Evolutionary conservation across 2,888 invertebrate species (phyloP).

Genomic region (Sepiola atlantica): DNA sequence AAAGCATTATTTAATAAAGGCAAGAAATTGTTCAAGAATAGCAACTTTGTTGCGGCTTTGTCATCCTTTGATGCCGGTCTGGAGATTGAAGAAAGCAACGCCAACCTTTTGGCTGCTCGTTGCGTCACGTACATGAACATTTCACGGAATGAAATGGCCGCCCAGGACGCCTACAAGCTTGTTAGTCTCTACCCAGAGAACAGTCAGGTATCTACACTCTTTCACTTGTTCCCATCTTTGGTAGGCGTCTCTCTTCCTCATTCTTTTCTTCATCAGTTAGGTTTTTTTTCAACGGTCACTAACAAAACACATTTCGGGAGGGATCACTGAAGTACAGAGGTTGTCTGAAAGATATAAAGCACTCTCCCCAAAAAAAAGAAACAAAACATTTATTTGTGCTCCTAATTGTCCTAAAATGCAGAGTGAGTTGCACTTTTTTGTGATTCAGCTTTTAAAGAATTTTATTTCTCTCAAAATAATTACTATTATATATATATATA

Average conservation of each 20-base stretch:
- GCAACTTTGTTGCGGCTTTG: conserved; percentile 64
- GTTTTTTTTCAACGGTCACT: no score
- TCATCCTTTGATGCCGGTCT: conserved; percentile 69
- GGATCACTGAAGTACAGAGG: no score
- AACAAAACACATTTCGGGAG: background rate
- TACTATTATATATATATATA: no score
- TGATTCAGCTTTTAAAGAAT: background rate
- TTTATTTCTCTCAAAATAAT: no score
- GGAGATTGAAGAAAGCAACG: conserved; percentile 70
- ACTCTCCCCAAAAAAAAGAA: background rate
- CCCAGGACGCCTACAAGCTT: conserved; percentile 63
- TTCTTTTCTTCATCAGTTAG: no score
- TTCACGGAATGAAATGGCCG: conserved; percentile 63
- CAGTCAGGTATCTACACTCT: conserved; percentile 43
- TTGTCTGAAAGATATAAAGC: background rate
- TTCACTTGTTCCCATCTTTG: background rate
- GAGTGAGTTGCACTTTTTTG: no score
- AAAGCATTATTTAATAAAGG: conserved; percentile 64
- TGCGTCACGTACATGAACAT: conserved; percentile 66
- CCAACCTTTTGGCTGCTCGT: conserved; percentile 64
- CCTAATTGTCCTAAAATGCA: no score
- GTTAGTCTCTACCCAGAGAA: conserved; percentile 45
- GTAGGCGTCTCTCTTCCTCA: background rate
- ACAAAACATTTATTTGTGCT: no score
- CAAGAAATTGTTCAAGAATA: conserved; percentile 62